A percentile compares a stretch with the other conserved stretches of the same genome.
Conservation (phyloP, 2,113 vertebrate species). For the Xyliphius kryptos region DNA sequence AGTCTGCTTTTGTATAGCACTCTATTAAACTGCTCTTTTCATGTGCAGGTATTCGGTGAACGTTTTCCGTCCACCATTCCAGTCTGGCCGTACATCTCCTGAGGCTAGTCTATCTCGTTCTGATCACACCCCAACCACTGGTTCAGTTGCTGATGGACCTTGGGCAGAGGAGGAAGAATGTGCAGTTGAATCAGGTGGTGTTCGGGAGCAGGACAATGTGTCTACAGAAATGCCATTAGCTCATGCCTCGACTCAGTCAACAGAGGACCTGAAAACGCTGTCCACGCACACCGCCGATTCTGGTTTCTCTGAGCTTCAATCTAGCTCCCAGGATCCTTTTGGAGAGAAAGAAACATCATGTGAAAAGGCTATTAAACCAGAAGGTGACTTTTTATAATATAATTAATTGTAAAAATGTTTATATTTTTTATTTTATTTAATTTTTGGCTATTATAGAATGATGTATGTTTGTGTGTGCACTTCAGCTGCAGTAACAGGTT, state of each 20-base stretch:
- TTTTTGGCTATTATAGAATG: too few species aligned
- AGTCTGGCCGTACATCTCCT: slow-evolving; percentile 79
- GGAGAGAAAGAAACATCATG: slow-evolving; percentile 78
- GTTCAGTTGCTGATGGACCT: slow-evolving; percentile 52
- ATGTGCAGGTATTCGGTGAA: slow-evolving; percentile 91
- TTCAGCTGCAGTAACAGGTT: slow-evolving; percentile 87
- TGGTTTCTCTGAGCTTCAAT: slow-evolving; percentile 76
- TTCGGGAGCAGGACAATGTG: too few species aligned
- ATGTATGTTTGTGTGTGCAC: not conserved
- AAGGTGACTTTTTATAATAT: too few species aligned
- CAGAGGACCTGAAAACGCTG: too few species aligned
- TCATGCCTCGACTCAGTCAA: too few species aligned
- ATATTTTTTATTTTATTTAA: too few species aligned
- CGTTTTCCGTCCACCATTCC: slow-evolving; percentile 94
- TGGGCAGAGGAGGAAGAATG: too few species aligned
- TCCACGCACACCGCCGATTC: slow-evolving; percentile 77
- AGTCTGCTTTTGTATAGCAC: too few species aligned
- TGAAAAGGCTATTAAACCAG: slow-evolving; percentile 82
- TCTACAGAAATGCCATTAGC: too few species aligned
- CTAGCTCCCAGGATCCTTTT: slow-evolving; percentile 59
- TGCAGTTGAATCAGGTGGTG: too few species aligned
- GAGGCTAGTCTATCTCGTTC: slow-evolving; percentile 66
- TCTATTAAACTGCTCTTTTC: too few species aligned
- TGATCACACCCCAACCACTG: slow-evolving; percentile 55
- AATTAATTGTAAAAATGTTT: too few species aligned